Evolutionary conservation across 2,113 vertebrate genomes (phyloP), one percentile per base, ranked within the genome.

Genomic region (Hydropotes inermis): DNA sequence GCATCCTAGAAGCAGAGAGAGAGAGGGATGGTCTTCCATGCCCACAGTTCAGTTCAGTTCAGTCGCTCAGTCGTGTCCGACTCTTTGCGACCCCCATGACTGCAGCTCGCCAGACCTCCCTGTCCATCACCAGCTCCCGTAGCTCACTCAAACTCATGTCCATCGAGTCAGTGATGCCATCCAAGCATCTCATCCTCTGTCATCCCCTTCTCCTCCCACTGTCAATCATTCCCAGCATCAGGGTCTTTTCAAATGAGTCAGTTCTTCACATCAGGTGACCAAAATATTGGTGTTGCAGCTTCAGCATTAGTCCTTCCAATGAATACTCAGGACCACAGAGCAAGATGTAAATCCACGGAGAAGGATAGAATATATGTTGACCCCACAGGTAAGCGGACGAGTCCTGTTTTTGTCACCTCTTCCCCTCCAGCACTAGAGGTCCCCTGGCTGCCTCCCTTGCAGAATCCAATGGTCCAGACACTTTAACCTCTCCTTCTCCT

Each of bases 1-100:
- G 13, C 28, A 19, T 39, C 1, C 16, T 36, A 6, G 30, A 2
- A 52, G 76, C 43, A 43, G 52, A 85, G 50, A 52, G 64, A 67
- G 33, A 36, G 4, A 33, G 7, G 2, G 7, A 25, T 1, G 30
- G 10, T 1, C 15, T 43, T 25, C 25, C 28, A 16, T 1, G 33
- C 43, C 74, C 39, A 19, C n/a, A 25, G 36, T 23, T 39, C n/a
- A 39, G 67, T 5, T 70, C 67, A 39, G 67, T 39, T 39, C 67
- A 70, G 36, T 13, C 0, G 1, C 21, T 74, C 19, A 39, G n/a
- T 23, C 3, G 0, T 23, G 67, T 39, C 67, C 0, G 5, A 23
- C 36, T 39, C 67, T 74, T 25, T 39, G 36, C 5, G 10, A 74
- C 10, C 19, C 67, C n/a, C 0, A 2, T 2, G 67, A 39, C 19